Conservation (phyloP, 2,888 invertebrate genomes). For the Zygaena filipendulae region DNA sequence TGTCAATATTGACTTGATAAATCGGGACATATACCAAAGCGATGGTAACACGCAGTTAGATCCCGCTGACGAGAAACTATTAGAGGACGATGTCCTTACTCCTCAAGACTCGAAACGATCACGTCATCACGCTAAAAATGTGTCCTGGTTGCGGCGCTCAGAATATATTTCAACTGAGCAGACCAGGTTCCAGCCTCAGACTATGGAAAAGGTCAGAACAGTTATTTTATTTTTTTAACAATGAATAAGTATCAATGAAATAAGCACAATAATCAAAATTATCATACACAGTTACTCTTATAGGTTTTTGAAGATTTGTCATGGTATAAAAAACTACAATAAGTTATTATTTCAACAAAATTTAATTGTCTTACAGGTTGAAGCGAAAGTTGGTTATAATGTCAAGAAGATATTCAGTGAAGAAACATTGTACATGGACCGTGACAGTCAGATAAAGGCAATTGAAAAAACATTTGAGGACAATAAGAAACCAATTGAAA, state of each 20-base stretch:
- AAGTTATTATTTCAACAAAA: not conserved
- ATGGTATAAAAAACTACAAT: not conserved
- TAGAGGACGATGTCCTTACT: conserved; percentile 94
- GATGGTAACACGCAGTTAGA: conserved; percentile 82
- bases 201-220: conserved; percentile 88
- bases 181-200: conserved; percentile 95
- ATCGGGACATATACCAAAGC: conserved; percentile 91
- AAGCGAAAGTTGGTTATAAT: conserved; percentile 98
- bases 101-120: conserved; percentile 92
- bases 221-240: not conserved
- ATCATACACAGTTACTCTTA: no score
- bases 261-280: no score
- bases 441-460: conserved; percentile 96
- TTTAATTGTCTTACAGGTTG: conserved; percentile 72
- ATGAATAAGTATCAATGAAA: not conserved
- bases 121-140: conserved; percentile 94
- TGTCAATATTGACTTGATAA: conserved; percentile 96
- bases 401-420: conserved; percentile 94
- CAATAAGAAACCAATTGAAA: conserved; percentile 83
- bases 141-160: conserved; percentile 98
- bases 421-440: conserved; percentile 95
- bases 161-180: conserved; percentile 99
- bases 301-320: no score
- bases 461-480: conserved; percentile 98
- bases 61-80: conserved; percentile 92